Conservation (phyloP, 2,888 invertebrate species). For the Diplazon laetatorius region DNA sequence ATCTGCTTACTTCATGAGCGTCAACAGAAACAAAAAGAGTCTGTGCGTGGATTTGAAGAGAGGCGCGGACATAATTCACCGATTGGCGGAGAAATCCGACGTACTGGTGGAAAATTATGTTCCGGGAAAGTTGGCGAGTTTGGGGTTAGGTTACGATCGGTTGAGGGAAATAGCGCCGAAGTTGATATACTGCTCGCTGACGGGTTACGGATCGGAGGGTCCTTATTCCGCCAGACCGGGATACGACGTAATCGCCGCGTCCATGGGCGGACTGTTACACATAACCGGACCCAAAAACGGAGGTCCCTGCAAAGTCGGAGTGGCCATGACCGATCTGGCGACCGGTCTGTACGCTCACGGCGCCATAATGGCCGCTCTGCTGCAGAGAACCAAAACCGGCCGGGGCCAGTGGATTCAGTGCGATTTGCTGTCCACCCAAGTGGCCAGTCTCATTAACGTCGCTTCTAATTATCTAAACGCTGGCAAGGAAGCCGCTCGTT, state of each 20-base stretch:
- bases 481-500: constrained; percentile 89
- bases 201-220: constrained; percentile 95
- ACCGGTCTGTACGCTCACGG: constrained; percentile 98
- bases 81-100: constrained; percentile 91
- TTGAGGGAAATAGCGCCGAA: constrained; percentile 88
- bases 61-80: constrained; percentile 87
- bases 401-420: constrained; percentile 96
- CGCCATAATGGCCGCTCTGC: constrained; percentile 95
- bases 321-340: constrained; percentile 95
- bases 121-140: constrained; percentile 92
- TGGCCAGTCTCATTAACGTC: constrained; percentile 94
- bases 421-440: constrained; percentile 95
- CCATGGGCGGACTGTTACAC: constrained; percentile 94
- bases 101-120: constrained; percentile 96
- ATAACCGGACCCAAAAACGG: constrained; percentile 94
- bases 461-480: constrained; percentile 95
- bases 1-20: constrained; percentile 92
- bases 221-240: constrained; percentile 95
- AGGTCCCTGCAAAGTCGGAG: constrained; percentile 95
- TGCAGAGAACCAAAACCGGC: constrained; percentile 90
- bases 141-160: constrained; percentile 91
- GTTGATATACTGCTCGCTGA: constrained; percentile 96
- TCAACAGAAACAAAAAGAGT: constrained; percentile 98
- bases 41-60: constrained; percentile 93
- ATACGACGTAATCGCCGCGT: constrained; percentile 97